Conservation (phyloP, 1,140 invertebrate genomes). For the Drosophila mauritiana region DNA sequence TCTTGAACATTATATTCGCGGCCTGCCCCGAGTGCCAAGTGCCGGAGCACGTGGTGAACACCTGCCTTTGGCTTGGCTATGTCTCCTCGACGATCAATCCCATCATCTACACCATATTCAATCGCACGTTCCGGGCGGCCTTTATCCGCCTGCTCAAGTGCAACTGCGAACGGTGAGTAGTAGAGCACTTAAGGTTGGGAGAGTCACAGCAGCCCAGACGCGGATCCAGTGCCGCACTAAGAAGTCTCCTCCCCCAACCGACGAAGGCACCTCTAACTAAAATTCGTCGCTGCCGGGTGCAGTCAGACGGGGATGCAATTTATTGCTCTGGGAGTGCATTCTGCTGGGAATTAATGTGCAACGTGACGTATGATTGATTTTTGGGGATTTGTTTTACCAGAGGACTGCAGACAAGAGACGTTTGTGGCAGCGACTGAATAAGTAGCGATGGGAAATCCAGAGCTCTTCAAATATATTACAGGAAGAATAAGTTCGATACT, state of each 20-base stretch:
- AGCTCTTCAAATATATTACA: constrained; percentile 3
- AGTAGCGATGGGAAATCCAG: constrained; percentile 42
- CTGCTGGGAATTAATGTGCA: constrained; percentile 60
- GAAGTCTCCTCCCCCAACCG: too few species aligned
- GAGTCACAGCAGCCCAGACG: too few species aligned
- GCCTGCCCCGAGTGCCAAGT: constrained; percentile 90
- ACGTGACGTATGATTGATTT: constrained; percentile 77
- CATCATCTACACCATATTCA: constrained; percentile 95
- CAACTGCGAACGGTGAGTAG: constrained; percentile 89
- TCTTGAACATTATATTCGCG: constrained; percentile 93
- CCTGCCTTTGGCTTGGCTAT: constrained; percentile 95
- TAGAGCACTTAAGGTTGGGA: background rate
- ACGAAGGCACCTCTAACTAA: too few species aligned
- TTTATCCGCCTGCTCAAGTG: constrained; percentile 92
- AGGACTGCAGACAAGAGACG: background rate
- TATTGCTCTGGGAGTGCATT: constrained; percentile 41
- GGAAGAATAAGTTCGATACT: background rate
- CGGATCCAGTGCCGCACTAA: background rate
- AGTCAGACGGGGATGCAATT: constrained; percentile 26
- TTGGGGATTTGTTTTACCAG: constrained; percentile 27
- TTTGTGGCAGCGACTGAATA: constrained; percentile 23
- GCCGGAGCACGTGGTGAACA: constrained; percentile 88
- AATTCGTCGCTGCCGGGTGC: too few species aligned
- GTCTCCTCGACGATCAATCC: constrained; percentile 94
- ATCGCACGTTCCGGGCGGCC: constrained; percentile 93